Percentiles rank a stretch among this genome's conserved stretches.
phyloP scores from a whole-genome alignment of 2,113 vertebrate species.

The Catharus fuscescens region DNA sequence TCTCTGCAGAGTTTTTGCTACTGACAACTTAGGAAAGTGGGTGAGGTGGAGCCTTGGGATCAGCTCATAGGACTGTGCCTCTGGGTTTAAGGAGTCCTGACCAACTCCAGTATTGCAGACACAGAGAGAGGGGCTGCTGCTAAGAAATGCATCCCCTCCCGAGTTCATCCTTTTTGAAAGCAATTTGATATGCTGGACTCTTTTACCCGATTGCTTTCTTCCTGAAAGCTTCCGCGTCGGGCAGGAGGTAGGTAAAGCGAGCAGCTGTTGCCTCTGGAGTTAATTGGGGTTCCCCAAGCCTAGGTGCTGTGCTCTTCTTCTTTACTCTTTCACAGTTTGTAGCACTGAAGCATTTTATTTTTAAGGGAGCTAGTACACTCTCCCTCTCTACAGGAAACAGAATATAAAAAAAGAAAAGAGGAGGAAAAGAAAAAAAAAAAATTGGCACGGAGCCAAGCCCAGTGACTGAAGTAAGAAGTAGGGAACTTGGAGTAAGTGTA shows the following conservation, averaged over 20 bases:
- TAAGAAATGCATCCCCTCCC: not conserved
- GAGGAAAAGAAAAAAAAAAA: not conserved
- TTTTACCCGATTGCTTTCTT: not conserved
- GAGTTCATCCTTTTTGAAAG: conserved; percentile 19
- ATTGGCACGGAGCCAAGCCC: conserved; percentile 24
- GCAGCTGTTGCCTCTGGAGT: not conserved
- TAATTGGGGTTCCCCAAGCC: not conserved
- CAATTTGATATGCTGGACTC: conserved; percentile 33
- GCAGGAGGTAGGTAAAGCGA: conserved; percentile 5
- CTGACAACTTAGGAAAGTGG: not conserved
- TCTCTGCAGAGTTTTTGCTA: conserved; percentile 21
- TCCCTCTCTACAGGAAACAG: conserved; percentile 57
- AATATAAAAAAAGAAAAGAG: not conserved
- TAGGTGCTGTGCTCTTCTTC: not conserved
- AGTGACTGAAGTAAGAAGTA: conserved; percentile 20
- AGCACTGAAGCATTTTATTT: not conserved
- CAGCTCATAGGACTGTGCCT: not conserved
- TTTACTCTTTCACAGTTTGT: not conserved
- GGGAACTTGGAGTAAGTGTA: conserved; percentile 47
- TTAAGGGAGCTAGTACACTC: not conserved
- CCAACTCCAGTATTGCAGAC: fast-evolving
- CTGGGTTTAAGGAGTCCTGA: not conserved
- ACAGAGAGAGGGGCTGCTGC: not conserved
- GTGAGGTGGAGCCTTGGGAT: conserved; percentile 28
- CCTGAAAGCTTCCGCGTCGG: not conserved